Conservation (phyloP, 1,140 invertebrate genomes). For the Phortica variegata region DNA sequence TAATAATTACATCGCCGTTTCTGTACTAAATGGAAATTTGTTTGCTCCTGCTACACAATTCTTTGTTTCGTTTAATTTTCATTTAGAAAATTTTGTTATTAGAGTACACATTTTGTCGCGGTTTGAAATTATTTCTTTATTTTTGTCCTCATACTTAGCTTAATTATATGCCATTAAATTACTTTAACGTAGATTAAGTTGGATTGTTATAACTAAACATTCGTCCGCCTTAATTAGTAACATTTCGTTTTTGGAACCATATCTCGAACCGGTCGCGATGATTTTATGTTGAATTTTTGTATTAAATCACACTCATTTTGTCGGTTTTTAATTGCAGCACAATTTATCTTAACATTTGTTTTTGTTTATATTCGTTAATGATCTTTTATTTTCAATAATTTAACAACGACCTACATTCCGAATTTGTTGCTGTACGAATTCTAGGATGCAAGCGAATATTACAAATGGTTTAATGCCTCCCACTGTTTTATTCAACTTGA, state of each 20-base stretch:
- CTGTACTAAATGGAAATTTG: background rate
- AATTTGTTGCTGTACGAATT: too few species aligned
- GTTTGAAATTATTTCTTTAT: slow-evolving; percentile 18
- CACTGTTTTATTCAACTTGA: too few species aligned
- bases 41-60: slow-evolving; percentile 14
- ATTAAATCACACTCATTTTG: slow-evolving; percentile 17
- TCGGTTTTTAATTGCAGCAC: too few species aligned
- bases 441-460: too few species aligned
- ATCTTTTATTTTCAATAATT: too few species aligned
- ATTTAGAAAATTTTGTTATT: slow-evolving; percentile 11
- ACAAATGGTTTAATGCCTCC: too few species aligned
- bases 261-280: slow-evolving; percentile 13
- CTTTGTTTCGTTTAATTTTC: slow-evolving; percentile 16
- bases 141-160: slow-evolving; percentile 38
- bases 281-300: slow-evolving; percentile 39
- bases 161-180: slow-evolving; percentile 53
- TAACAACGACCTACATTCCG: too few species aligned
- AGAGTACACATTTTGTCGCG: background rate
- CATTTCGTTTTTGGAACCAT: too few species aligned
- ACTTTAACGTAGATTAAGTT: slow-evolving; percentile 54
- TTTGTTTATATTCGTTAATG: too few species aligned
- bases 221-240: slow-evolving; percentile 25
- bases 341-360: too few species aligned
- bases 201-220: slow-evolving; percentile 54
- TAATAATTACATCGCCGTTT: slow-evolving; percentile 5